Conservation (phyloP, 1,140 invertebrate species). For the Drosophila ercepeae region DNA sequence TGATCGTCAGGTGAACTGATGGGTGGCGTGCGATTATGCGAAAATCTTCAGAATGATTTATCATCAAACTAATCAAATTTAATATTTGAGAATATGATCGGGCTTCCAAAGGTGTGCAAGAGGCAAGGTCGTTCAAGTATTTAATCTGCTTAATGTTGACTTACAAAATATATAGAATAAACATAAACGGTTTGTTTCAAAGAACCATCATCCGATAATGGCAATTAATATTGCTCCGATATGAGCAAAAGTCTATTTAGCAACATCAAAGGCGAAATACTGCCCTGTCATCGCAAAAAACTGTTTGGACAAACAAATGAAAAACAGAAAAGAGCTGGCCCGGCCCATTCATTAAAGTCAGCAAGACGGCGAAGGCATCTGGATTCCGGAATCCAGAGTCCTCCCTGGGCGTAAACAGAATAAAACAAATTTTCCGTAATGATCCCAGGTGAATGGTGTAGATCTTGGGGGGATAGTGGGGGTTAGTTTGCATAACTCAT, state of each 20-base stretch:
- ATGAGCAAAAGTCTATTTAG: conserved; percentile 31
- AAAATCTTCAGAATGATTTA: not conserved
- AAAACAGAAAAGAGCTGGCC: conserved; percentile 12
- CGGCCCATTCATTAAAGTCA: conserved; percentile 48
- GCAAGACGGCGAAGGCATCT: conserved; percentile 30
- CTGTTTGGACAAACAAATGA: conserved; percentile 53
- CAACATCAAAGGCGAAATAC: conserved; percentile 37
- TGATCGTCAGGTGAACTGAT: conserved; percentile 34
- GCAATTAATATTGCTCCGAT: conserved; percentile 49
- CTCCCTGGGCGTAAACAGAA: conserved; percentile 29
- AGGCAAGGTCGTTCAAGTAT: not conserved
- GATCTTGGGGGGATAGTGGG: conserved; percentile 8
- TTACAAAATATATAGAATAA: conserved; percentile 7
- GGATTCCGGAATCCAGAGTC: conserved; percentile 2
- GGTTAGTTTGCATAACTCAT: conserved; percentile 63
- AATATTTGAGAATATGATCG: not conserved
- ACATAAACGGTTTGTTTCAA: conserved; percentile 16
- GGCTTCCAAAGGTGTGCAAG: too few species aligned
- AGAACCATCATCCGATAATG: conserved; percentile 36
- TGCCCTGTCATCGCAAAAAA: conserved; percentile 45
- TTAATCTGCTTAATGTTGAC: conserved; percentile 1
- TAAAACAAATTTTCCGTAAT: conserved; percentile 51
- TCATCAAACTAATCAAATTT: not conserved
- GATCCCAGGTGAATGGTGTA: conserved; percentile 17
- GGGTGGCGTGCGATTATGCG: conserved; percentile 32